Evolutionary conservation across 2,797 vertebrate genomes (phyloP).

Genomic region (Austrolebias charrua): DNA sequence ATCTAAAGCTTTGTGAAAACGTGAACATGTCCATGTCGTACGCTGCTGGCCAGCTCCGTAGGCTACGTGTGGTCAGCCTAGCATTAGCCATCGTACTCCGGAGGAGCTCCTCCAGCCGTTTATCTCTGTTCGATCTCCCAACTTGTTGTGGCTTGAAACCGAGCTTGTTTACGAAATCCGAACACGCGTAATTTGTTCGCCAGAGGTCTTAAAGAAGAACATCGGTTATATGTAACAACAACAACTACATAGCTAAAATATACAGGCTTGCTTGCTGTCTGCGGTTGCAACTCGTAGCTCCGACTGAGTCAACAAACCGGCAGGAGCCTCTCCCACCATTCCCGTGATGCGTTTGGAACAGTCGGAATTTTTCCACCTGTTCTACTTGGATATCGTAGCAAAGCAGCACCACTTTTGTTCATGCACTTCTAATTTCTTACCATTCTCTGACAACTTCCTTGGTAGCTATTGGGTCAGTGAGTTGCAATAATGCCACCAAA

Average conservation of each 20-base stretch:
- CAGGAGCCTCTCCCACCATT: slow-evolving; percentile 48
- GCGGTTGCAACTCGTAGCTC: slow-evolving; percentile 15
- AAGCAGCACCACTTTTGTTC: too few species aligned
- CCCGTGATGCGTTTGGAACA: slow-evolving; percentile 30
- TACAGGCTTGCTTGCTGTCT: slow-evolving; percentile 11
- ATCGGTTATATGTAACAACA: background rate
- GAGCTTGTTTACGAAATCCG: background rate
- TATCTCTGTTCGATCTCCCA: slow-evolving; percentile 56
- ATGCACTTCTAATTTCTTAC: too few species aligned
- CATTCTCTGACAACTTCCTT: too few species aligned
- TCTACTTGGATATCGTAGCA: too few species aligned
- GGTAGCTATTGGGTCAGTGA: background rate
- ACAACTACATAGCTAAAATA: slow-evolving; percentile 38
- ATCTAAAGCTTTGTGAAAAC: background rate
- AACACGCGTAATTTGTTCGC: background rate
- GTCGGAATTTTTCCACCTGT: slow-evolving; percentile 18
- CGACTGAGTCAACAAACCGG: slow-evolving; percentile 60
- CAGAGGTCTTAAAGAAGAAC: background rate
- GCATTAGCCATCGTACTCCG: slow-evolving; percentile 44
- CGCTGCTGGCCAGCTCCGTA: slow-evolving; percentile 19
- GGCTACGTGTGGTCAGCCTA: slow-evolving; percentile 24
- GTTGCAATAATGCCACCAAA: background rate
- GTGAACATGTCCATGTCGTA: slow-evolving; percentile 19
- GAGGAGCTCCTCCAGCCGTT: slow-evolving; percentile 51
- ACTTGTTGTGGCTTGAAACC: slow-evolving; percentile 46